Evolutionary conservation across 2,888 invertebrate species (phyloP).

Genomic region (Esperia sulphurella): DNA sequence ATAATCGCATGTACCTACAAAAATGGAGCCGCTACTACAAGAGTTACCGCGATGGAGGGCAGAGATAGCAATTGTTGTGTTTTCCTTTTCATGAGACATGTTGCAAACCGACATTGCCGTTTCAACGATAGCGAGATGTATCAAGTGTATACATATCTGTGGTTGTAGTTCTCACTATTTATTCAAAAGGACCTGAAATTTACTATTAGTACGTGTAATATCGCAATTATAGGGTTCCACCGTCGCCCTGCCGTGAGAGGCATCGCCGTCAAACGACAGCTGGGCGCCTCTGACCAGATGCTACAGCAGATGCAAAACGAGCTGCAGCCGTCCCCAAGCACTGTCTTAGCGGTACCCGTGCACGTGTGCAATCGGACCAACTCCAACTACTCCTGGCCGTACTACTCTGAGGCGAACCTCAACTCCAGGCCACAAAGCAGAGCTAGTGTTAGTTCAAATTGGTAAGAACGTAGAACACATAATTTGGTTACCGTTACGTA

Average conservation of each 20-base stretch:
- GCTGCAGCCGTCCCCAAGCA: conserved; percentile 56
- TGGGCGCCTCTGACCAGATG: conserved; percentile 89
- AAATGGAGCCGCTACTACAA: too few species aligned
- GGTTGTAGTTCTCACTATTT: too few species aligned
- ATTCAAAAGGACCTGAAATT: too few species aligned
- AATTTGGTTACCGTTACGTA: too few species aligned
- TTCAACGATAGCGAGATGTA: too few species aligned
- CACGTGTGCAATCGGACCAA: conserved; percentile 61
- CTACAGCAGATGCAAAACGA: conserved; percentile 90
- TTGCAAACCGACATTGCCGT: too few species aligned
- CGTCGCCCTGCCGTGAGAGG: conserved; percentile 93
- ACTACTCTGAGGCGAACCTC: conserved; percentile 81
- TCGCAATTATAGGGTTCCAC: conserved; percentile 80
- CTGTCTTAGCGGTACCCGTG: conserved; percentile 38
- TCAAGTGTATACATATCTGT: too few species aligned
- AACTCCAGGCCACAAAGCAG: conserved; percentile 66
- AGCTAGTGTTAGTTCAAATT: conserved; percentile 56
- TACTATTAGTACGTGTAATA: not conserved
- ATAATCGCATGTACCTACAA: too few species aligned
- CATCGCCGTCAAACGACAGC: conserved; percentile 87
- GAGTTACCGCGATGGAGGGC: too few species aligned
- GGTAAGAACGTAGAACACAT: conserved; percentile 32
- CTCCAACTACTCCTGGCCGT: conserved; percentile 81
- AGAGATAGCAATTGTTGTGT: too few species aligned
- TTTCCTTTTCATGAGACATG: too few species aligned